A percentile compares a stretch with the other conserved stretches of the same genome.
phyloP scores from a whole-genome alignment of 2,797 vertebrate genomes.

The Dendrocincla fuliginosa region DNA sequence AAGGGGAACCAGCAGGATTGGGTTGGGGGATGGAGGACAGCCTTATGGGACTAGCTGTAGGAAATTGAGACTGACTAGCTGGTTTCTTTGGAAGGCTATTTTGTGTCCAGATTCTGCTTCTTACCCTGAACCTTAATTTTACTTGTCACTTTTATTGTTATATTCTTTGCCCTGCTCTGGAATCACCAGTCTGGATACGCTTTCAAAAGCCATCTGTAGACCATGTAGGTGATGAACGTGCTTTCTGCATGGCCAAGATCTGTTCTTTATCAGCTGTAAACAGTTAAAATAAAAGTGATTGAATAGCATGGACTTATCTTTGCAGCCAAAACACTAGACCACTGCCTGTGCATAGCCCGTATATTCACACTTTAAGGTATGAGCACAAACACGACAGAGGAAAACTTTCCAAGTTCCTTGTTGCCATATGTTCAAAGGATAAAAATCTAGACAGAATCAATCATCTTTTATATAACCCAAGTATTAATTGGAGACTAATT shows the following conservation, averaged over 20 bases:
- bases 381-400: background rate
- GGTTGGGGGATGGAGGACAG: background rate
- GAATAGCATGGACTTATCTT: background rate
- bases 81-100: background rate
- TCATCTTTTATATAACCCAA: background rate
- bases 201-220: background rate
- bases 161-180: background rate
- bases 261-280: background rate
- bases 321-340: background rate
- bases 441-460: conserved; percentile 36
- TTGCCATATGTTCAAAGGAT: conserved; percentile 34
- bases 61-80: background rate
- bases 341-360: background rate
- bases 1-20: background rate
- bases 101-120: background rate
- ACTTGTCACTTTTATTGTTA: background rate
- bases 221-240: background rate
- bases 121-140: background rate
- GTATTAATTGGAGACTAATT: conserved; percentile 65
- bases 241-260: background rate
- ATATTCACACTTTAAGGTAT: background rate
- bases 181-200: background rate
- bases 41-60: background rate
- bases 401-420: background rate
- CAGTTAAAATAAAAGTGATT: background rate